Evolutionary conservation across 1,140 invertebrate species (phyloP).

Genomic region (Ganaspis sp.): DNA sequence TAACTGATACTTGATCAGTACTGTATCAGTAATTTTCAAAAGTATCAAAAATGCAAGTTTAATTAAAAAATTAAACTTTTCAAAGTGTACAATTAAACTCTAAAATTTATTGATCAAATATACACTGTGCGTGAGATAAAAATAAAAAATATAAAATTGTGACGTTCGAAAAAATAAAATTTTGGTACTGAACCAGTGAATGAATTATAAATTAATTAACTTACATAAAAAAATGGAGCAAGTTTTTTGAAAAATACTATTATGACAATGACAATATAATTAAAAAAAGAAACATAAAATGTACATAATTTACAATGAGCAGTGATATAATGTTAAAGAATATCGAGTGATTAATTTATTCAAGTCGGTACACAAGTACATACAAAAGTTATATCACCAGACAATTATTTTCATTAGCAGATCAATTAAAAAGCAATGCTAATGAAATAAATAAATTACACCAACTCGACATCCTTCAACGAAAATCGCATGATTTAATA

Average conservation of each 20-base stretch:
- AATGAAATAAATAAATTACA: background rate
- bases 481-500: background rate
- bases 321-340: slow-evolving; percentile 17
- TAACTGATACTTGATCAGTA: too few species aligned
- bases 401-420: background rate
- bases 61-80: background rate
- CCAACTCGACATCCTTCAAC: slow-evolving; percentile 20
- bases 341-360: background rate
- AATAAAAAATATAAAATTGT: background rate
- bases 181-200: background rate
- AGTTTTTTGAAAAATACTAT: background rate
- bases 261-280: background rate
- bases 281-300: background rate
- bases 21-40: too few species aligned
- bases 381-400: background rate
- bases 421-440: background rate
- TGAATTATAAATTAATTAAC: background rate
- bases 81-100: background rate
- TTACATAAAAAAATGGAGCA: background rate
- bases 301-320: slow-evolving; percentile 11
- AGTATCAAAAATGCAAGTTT: background rate
- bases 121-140: slow-evolving; percentile 13
- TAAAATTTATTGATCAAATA: slow-evolving; percentile 16
- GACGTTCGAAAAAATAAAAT: background rate
- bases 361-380: background rate